A percentile compares a stretch with the other conserved stretches of the same genome.
Conservation (phyloP, 2,888 invertebrate species). For the Helicoverpa assulta region DNA sequence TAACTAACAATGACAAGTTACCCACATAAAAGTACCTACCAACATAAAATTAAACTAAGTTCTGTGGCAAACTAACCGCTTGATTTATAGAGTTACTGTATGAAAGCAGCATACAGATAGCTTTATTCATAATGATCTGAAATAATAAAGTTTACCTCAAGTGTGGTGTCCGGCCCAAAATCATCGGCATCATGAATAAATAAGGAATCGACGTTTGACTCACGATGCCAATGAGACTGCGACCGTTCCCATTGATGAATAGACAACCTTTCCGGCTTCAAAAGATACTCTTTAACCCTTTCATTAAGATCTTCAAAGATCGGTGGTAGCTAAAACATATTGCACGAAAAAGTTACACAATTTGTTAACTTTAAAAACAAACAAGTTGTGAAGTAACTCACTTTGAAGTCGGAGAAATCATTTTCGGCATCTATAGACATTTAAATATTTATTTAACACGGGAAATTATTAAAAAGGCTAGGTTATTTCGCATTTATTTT, state of each 20-base stretch:
- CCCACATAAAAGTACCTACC: not conserved
- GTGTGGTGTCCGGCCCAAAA: constrained; percentile 79
- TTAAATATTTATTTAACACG: constrained; percentile 26
- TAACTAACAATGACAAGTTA: not conserved
- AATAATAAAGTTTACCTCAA: constrained; percentile 72
- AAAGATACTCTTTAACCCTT: constrained; percentile 92
- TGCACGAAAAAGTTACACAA: constrained; percentile 18
- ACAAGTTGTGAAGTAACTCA: constrained; percentile 41
- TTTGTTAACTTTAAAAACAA: not conserved
- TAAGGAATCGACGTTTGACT: constrained; percentile 87
- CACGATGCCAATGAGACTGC: constrained; percentile 92
- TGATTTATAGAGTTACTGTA: too few relatives aligned
- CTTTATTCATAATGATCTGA: too few relatives aligned
- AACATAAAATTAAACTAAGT: too few relatives aligned
- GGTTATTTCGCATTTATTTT: constrained; percentile 40
- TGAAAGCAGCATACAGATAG: too few relatives aligned
- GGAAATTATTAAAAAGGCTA: not conserved
- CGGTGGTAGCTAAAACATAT: constrained; percentile 89
- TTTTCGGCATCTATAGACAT: constrained; percentile 74
- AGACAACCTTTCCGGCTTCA: constrained; percentile 92
- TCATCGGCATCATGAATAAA: constrained; percentile 85
- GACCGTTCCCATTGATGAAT: constrained; percentile 93
- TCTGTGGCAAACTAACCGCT: too few relatives aligned
- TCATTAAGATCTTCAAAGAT: constrained; percentile 92
- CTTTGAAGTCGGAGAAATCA: constrained; percentile 77